phyloP scores from a whole-genome alignment of 2,888 invertebrate genomes.

The Neuroscelio doddi region DNA sequence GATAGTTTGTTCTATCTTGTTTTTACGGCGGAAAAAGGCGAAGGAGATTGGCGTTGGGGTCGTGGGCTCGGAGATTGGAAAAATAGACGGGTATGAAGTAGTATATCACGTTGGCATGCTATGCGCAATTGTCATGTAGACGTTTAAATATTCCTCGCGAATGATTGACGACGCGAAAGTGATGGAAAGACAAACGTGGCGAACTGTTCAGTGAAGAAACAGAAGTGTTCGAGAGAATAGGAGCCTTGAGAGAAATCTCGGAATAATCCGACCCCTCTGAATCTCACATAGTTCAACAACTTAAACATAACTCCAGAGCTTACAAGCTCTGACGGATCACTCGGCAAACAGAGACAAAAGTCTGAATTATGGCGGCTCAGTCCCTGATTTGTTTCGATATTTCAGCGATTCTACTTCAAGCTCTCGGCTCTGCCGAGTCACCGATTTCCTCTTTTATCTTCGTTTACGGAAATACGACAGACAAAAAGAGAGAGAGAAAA shows the following conservation, averaged over 20 bases:
- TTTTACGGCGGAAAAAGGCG: no score
- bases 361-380: conserved; percentile 68
- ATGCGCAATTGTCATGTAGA: neutral
- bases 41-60: no score
- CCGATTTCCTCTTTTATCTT: conserved; percentile 41
- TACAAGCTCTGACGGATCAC: conserved; percentile 68
- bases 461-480: conserved; percentile 29
- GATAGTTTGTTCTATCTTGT: no score
- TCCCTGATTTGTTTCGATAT: conserved; percentile 70
- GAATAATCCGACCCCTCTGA: conserved; percentile 60
- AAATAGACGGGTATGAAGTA: neutral
- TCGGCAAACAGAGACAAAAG: conserved; percentile 67
- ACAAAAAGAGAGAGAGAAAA: conserved; percentile 19
- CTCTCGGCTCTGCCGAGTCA: conserved; percentile 29
- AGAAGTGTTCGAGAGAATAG: conserved; percentile 23
- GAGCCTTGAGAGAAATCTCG: conserved; percentile 57
- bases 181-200: conserved; percentile 42
- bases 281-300: conserved; percentile 66
- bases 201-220: conserved; percentile 15
- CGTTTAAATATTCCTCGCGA: conserved; percentile 2
- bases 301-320: conserved; percentile 70
- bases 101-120: neutral
- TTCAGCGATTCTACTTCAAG: conserved; percentile 61
- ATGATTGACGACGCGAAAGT: conserved; percentile 29
- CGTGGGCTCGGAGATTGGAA: neutral